These are phyloP conservation scores for Martes martes DNA, from an alignment of 2,113 vertebrate genomes.

Conservation along the genomic window DNA sequence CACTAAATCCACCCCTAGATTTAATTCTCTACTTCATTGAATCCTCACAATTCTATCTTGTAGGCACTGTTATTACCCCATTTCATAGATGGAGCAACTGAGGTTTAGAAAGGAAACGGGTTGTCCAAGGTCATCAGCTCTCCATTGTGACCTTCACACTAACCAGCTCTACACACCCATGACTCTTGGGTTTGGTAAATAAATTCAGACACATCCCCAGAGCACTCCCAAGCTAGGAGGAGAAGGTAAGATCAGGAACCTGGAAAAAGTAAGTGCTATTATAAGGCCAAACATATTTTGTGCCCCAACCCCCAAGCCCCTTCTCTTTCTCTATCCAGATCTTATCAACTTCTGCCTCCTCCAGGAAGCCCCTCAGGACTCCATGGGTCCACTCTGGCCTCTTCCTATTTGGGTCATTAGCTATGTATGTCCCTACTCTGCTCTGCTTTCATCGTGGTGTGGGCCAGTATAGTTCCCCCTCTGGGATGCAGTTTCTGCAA, in stretches of 20 bases:
- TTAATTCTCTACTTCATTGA: background rate
- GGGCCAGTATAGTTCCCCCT: background rate
- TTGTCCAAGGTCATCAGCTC: background rate
- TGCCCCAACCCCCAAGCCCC: background rate
- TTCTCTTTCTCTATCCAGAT: background rate
- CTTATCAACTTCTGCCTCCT: background rate
- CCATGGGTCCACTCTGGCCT: background rate
- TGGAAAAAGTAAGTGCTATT: background rate
- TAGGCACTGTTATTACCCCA: background rate
- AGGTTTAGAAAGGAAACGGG: background rate
- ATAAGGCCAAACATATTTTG: background rate
- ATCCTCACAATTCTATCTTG: background rate
- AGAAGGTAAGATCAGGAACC: background rate
- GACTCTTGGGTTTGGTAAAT: background rate
- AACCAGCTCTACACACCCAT: background rate
- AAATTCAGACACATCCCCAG: background rate
- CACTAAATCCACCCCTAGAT: background rate
- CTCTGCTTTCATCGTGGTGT: background rate
- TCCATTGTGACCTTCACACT: background rate
- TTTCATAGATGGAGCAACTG: background rate
- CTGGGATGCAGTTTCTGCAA: background rate
- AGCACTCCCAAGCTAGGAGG: background rate
- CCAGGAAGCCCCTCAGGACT: background rate
- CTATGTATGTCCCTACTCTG: background rate
- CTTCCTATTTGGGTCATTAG: background rate